These are phyloP conservation scores for Conger conger DNA, from an alignment of 2,113 vertebrate species.

Conservation along the genomic window DNA sequence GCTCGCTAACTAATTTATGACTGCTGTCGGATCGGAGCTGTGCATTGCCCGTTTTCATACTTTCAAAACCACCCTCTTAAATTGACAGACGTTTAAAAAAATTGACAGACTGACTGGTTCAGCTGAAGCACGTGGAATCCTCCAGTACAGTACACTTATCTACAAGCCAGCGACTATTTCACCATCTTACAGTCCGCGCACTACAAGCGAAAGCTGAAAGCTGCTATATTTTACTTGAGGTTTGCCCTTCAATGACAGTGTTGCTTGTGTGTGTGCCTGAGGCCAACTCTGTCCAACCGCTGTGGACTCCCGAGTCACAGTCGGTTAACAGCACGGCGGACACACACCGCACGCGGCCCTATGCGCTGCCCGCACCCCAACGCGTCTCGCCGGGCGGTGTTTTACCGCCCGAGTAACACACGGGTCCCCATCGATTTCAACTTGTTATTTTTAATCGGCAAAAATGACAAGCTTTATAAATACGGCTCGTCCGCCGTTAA, in stretches of 20 bases:
- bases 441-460: not conserved
- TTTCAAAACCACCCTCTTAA: not conserved
- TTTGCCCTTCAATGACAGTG: not conserved
- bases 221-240: not conserved
- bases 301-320: not conserved
- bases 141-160: not conserved
- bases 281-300: not conserved
- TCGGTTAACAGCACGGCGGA: too few relatives aligned
- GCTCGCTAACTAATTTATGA: not conserved
- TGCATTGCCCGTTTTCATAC: not conserved
- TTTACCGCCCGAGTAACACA: not conserved
- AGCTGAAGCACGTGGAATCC: not conserved
- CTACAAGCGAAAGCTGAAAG: not conserved
- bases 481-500: not conserved
- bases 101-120: not conserved
- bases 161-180: not conserved
- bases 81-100: not conserved
- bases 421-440: too few relatives aligned
- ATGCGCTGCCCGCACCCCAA: too few relatives aligned
- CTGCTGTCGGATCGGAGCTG: not conserved
- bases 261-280: not conserved
- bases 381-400: not conserved
- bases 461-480: not conserved
- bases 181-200: not conserved
- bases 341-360: too few relatives aligned